phyloP scores from a whole-genome alignment of 2,888 invertebrate genomes.

The Chirona hameri region DNA sequence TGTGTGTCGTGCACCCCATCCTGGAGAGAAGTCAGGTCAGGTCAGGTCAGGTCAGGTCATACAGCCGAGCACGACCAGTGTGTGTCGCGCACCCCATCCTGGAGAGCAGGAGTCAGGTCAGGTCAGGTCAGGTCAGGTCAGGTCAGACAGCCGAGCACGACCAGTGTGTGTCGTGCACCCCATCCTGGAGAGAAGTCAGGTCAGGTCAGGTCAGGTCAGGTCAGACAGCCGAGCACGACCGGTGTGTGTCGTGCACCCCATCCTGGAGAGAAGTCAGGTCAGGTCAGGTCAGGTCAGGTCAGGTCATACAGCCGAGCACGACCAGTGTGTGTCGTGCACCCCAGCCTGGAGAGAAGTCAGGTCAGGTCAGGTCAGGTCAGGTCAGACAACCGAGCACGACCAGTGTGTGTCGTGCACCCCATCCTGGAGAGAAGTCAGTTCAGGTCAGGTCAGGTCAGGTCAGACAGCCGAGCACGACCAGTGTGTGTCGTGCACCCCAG shows the following conservation, averaged over 20 bases:
- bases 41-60: too few relatives aligned
- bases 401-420: slow-evolving; percentile 38
- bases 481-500: slow-evolving; percentile 38
- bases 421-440: slow-evolving; percentile 30
- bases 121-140: too few relatives aligned
- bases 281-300: too few relatives aligned
- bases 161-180: too few relatives aligned
- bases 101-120: too few relatives aligned
- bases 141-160: too few relatives aligned
- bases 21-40: too few relatives aligned
- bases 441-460: too few relatives aligned
- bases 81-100: not conserved
- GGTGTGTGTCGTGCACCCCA: not conserved
- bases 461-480: slow-evolving; percentile 36
- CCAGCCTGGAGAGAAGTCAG: too few relatives aligned
- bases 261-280: too few relatives aligned
- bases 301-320: not conserved
- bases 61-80: not conserved
- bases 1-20: not conserved
- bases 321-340: not conserved
- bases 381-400: slow-evolving; percentile 37
- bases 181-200: too few relatives aligned
- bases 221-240: not conserved
- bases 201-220: not conserved
- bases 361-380: too few relatives aligned